Conservation (phyloP, 2,113 vertebrate genomes). For the Poeciliopsis prolifica region DNA sequence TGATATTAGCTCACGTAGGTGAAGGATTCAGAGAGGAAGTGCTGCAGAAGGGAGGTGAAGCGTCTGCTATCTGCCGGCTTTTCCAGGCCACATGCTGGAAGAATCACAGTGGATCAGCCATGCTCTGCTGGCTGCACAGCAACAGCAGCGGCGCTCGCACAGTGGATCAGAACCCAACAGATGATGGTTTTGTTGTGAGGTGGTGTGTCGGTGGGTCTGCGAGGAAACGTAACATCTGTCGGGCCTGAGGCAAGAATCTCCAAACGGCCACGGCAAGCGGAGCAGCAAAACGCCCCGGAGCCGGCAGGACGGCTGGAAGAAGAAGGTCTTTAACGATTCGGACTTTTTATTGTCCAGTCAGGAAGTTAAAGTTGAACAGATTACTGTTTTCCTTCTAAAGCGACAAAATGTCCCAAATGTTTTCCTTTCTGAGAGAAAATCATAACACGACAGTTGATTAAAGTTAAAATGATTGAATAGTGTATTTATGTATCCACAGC, state of each 20-base stretch:
- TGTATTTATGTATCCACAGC: too few relatives aligned
- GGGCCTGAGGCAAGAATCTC: slow-evolving; percentile 70
- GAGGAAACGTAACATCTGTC: slow-evolving; percentile 73
- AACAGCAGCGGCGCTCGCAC: slow-evolving; percentile 6
- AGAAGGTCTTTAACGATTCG: background rate
- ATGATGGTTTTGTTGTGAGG: slow-evolving; percentile 27
- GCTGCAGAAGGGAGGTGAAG: background rate
- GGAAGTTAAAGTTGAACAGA: background rate
- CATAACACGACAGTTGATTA: too few relatives aligned
- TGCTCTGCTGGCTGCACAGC: slow-evolving; percentile 29
- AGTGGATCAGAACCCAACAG: slow-evolving; percentile 40
- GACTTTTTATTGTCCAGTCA: background rate
- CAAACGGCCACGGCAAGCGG: slow-evolving; percentile 63
- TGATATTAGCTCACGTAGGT: slow-evolving; percentile 3
- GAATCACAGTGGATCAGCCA: slow-evolving; percentile 55
- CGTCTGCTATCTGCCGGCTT: slow-evolving; percentile 16
- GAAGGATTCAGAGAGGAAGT: background rate
- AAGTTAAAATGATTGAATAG: too few relatives aligned
- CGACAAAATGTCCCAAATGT: background rate
- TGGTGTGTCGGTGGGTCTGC: background rate
- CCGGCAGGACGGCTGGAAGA: background rate
- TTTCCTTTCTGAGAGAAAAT: background rate
- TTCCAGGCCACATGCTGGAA: slow-evolving; percentile 21
- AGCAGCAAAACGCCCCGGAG: slow-evolving; percentile 17
- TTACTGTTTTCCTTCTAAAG: background rate